Evolutionary conservation across 2,797 vertebrate genomes (phyloP).

Genomic region (Hipposideros larvatus): DNA sequence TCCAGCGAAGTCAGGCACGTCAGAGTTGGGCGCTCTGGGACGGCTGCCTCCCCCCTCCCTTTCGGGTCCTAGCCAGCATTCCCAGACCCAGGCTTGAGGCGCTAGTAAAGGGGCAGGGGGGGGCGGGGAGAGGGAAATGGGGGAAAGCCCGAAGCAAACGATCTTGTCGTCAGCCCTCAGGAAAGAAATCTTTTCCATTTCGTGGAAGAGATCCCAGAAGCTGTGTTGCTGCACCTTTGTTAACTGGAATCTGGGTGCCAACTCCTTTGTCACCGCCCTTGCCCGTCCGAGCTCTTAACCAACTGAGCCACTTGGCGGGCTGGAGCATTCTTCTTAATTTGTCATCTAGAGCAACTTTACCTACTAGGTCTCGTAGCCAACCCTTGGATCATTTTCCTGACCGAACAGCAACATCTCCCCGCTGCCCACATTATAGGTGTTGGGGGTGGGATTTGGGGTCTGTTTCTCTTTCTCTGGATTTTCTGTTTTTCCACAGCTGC

Average conservation of each 20-base stretch:
- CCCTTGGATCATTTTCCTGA: background rate
- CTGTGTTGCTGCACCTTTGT: background rate
- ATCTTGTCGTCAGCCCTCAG: background rate
- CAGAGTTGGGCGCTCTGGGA: background rate
- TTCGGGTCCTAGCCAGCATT: background rate
- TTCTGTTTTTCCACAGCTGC: background rate
- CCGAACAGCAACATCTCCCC: background rate
- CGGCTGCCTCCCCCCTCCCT: background rate
- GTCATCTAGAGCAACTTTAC: background rate
- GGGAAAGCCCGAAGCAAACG: background rate
- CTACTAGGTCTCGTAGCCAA: background rate
- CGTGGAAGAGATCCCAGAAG: background rate
- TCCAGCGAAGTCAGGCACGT: background rate
- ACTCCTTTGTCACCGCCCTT: background rate
- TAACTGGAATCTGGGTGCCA: background rate
- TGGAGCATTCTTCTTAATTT: background rate
- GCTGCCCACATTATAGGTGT: background rate
- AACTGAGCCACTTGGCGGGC: too few species aligned
- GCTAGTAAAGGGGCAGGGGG: background rate
- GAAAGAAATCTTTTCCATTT: constrained; percentile 18
- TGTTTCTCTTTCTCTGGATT: background rate
- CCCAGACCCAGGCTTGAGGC: background rate
- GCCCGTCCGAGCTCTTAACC: background rate
- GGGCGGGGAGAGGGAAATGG: background rate
- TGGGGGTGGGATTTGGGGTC: background rate